A percentile compares a stretch with the other conserved stretches of the same genome.
These are phyloP conservation scores for Steatocranus sp. DNA, from an alignment of 2,797 vertebrate species.

Conservation along the genomic window DNA sequence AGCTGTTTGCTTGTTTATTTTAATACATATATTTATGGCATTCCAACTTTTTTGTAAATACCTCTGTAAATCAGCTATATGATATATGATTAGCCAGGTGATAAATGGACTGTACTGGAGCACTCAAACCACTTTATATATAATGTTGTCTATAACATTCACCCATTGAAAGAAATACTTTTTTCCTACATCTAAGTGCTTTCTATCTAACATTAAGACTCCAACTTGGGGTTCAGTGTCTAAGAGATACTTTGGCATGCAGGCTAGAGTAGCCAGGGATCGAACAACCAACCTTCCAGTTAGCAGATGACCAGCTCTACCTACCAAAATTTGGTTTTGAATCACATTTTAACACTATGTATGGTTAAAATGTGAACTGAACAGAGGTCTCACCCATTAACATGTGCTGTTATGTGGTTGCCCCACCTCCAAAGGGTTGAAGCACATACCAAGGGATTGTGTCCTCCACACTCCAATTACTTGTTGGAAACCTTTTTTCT, in stretches of 20 bases:
- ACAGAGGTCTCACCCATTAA: not conserved
- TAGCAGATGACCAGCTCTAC: not conserved
- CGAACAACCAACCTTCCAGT: not conserved
- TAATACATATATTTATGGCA: not conserved
- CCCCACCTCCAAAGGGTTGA: not conserved
- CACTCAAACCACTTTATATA: not conserved
- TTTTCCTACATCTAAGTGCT: not conserved
- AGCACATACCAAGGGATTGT: not conserved
- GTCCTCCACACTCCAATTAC: not conserved
- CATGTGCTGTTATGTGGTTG: not conserved
- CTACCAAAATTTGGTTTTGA: not conserved
- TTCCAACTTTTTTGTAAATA: not conserved
- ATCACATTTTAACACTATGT: not conserved
- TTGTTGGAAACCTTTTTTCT: not conserved
- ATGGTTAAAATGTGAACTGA: not conserved
- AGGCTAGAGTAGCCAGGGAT: not conserved
- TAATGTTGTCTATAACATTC: not conserved
- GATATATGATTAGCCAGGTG: not conserved
- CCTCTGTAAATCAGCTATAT: not conserved
- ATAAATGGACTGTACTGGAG: not conserved
- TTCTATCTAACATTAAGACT: not conserved
- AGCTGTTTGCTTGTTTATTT: not conserved
- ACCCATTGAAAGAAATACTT: not conserved
- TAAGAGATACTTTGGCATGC: not conserved
- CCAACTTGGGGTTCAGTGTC: not conserved